Evolutionary conservation across 2,113 vertebrate species (phyloP).

Genomic region (Pan troglodytes): DNA sequence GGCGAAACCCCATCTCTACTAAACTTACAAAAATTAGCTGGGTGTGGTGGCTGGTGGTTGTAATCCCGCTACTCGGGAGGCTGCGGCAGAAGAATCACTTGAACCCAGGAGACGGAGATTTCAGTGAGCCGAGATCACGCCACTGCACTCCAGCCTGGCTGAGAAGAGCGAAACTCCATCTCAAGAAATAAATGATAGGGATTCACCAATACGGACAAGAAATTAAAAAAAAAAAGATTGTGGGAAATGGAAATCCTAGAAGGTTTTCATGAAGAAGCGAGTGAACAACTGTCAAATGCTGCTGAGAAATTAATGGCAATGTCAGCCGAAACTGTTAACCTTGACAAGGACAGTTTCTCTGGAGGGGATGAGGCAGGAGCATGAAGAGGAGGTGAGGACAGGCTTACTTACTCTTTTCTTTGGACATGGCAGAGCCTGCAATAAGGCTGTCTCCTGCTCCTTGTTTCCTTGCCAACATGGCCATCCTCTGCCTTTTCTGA

Average conservation of each 20-base stretch:
- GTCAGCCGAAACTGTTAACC: neutral
- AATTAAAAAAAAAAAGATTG: neutral
- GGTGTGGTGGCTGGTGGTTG: too few species aligned
- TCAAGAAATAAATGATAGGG: too few species aligned
- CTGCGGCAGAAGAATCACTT: too few species aligned
- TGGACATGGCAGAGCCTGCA: neutral
- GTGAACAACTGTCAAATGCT: neutral
- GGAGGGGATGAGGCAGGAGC: neutral
- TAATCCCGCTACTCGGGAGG: too few species aligned
- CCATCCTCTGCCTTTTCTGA: constrained; percentile 90
- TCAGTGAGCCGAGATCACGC: too few species aligned
- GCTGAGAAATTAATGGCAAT: neutral
- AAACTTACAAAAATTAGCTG: too few species aligned
- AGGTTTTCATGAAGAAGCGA: neutral
- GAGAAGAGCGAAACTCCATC: too few species aligned
- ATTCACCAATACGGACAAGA: neutral
- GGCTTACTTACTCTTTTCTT: neutral
- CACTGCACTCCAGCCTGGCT: too few species aligned
- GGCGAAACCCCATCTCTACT: too few species aligned
- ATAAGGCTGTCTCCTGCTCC: too few species aligned
- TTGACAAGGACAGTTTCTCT: neutral
- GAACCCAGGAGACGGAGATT: too few species aligned
- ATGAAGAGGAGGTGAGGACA: constrained; percentile 70
- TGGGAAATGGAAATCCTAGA: neutral
- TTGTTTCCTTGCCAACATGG: constrained; percentile 80